Evolutionary conservation across 2,113 vertebrate species (phyloP), one percentile per base, ranked within the genome.

Genomic region (Plectropomus leopardus): DNA sequence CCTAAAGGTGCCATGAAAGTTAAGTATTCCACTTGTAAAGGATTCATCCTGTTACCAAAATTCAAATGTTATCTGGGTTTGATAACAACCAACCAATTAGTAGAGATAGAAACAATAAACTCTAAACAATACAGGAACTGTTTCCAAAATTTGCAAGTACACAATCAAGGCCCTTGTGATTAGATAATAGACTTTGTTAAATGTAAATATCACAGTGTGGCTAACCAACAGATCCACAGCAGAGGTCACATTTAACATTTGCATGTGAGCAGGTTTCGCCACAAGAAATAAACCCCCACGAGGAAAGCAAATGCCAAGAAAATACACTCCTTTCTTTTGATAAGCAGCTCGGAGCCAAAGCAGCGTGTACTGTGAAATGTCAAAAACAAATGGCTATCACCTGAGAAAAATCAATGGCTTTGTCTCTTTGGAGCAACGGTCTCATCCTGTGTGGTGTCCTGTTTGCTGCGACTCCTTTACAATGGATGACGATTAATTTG

Each of bases 231-330:
- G 4, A 34, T 65, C 45, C 36, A 21, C 26, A 32, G 34, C 64
- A 66, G 58, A 76, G 24, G 59, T 74, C 51, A 69, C 11, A 7
- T 57, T 40, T 83, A 59, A 86, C 83, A 83, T 88, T 83, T 86
- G 71, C 36, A 60, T 70, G 58, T 21, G 17, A 28, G 71, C 34
- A 54, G 55, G 14, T 76, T 77, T 73, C 51, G 60, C 66, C 44
- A 42, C 47, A 45, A 77, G 64, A 69, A 59, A 23, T 40, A 40
- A 60, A 77, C 57, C 80, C 30, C 63, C 50, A 17, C 30, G 48
- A 60, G 63, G 47, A 72, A 70, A 77, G 72, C 30, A 85, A 88
- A 83, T 75, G 80, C 65, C 83, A 83, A 42, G 59, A 83, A 80
- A 70, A 88, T 53, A 42, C 58, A 53, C 48, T 76, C 59, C 16